Conservation (phyloP, 2,888 invertebrate species). For the Sarcophaga caerulescens region DNA sequence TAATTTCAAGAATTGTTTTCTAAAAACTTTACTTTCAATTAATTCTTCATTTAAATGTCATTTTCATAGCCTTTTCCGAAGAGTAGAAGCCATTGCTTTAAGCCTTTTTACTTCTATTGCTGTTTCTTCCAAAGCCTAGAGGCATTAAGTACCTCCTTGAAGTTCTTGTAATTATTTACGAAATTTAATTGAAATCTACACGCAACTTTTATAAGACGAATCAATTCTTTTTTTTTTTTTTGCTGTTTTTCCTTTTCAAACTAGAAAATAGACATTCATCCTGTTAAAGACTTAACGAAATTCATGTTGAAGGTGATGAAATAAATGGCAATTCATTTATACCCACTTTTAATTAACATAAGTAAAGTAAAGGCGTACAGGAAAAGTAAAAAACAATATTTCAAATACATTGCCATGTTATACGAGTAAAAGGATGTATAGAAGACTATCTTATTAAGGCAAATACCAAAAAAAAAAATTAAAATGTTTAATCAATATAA, state of each 20-base stretch:
- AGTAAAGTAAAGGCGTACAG: too few species aligned
- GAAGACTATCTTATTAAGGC: too few species aligned
- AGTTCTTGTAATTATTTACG: constrained; percentile 72
- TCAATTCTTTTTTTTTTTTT: constrained; percentile 4
- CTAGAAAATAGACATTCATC: background rate
- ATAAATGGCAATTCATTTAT: constrained; percentile 7
- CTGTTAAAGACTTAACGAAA: background rate
- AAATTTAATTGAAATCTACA: constrained; percentile 74
- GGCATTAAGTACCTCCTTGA: constrained; percentile 44
- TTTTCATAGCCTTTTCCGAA: too few species aligned
- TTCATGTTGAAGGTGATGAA: background rate
- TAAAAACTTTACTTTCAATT: too few species aligned
- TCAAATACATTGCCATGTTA: background rate
- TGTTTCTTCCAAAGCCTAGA: background rate
- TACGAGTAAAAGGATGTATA: too few species aligned
- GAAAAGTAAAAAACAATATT: too few species aligned
- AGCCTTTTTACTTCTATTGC: too few species aligned
- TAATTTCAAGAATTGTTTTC: too few species aligned
- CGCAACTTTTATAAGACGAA: constrained; percentile 59
- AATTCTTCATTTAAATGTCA: too few species aligned
- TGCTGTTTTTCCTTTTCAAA: background rate
- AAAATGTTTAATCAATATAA: too few species aligned
- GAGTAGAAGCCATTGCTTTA: too few species aligned
- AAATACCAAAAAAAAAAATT: too few species aligned
- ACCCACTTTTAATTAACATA: background rate